Percentiles rank a stretch among this genome's conserved stretches.
Evolutionary conservation across 2,797 vertebrate species (phyloP).

Genomic region (Paguma larvata): DNA sequence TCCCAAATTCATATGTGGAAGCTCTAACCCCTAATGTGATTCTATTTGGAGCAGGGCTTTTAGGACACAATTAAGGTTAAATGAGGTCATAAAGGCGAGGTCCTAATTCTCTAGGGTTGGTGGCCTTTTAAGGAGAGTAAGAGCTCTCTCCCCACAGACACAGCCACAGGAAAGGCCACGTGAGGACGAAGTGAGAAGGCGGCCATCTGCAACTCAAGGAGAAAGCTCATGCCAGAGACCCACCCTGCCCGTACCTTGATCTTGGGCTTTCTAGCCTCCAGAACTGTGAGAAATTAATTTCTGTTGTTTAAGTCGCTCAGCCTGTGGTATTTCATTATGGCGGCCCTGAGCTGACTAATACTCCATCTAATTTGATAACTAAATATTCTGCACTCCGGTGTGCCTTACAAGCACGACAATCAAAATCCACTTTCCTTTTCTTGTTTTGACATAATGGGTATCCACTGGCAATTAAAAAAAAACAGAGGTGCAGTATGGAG

Average conservation of each 20-base stretch:
- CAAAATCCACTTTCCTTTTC: neutral
- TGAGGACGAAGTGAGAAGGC: no score
- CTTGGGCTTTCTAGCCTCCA: neutral
- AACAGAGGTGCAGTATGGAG: neutral
- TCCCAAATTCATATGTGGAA: neutral
- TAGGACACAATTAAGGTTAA: neutral
- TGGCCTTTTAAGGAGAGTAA: neutral
- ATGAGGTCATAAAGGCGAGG: neutral
- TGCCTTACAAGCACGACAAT: neutral
- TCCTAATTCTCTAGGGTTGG: neutral
- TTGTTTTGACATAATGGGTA: constrained; percentile 3
- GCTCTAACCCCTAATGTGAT: neutral
- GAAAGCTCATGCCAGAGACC: neutral
- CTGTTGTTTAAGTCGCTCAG: neutral
- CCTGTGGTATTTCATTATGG: neutral
- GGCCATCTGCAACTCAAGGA: neutral
- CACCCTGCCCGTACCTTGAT: neutral
- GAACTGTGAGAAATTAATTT: neutral
- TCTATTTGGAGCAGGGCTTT: neutral
- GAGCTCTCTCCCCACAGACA: neutral
- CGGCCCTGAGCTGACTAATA: neutral
- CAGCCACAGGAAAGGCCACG: neutral
- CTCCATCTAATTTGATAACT: neutral
- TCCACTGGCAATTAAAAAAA: neutral
- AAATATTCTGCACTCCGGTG: neutral